A percentile compares a stretch with the other conserved stretches of the same genome.
phyloP scores from a whole-genome alignment of 2,113 vertebrate species.

The Daphoenositta chrysoptera region DNA sequence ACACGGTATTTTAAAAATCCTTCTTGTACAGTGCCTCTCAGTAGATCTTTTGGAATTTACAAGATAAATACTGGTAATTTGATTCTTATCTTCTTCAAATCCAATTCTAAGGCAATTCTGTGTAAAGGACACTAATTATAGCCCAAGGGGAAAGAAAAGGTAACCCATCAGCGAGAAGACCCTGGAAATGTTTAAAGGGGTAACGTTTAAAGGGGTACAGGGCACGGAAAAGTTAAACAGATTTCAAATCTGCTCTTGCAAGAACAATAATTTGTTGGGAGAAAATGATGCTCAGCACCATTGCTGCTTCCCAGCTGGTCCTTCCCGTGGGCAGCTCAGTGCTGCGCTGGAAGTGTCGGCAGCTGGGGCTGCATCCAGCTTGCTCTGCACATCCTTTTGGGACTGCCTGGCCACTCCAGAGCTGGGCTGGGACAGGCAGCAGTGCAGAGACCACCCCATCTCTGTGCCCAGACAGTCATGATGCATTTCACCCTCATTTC shows the following conservation, averaged over 20 bases:
- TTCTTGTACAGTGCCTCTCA: slow-evolving; percentile 61
- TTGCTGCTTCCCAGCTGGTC: not conserved
- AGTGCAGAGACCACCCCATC: not conserved
- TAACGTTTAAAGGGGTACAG: slow-evolving; percentile 59
- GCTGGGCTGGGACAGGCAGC: not conserved
- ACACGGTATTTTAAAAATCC: slow-evolving; percentile 23
- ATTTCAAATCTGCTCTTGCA: slow-evolving; percentile 57
- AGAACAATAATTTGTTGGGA: slow-evolving; percentile 52
- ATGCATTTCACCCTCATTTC: not conserved
- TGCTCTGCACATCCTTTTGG: not conserved
- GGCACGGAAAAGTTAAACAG: slow-evolving; percentile 70
- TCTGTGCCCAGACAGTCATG: not conserved
- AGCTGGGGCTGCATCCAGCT: not conserved
- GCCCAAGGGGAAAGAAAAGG: slow-evolving; percentile 74
- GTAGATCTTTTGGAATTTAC: slow-evolving; percentile 82
- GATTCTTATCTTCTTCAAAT: slow-evolving; percentile 83
- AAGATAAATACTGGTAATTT: slow-evolving; percentile 85
- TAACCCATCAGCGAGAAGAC: slow-evolving; percentile 69
- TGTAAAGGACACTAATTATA: slow-evolving; percentile 82
- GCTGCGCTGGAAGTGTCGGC: fast-evolving
- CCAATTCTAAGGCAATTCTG: slow-evolving; percentile 81
- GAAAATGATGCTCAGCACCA: not conserved
- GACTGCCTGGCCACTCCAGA: not conserved
- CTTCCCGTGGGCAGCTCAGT: not conserved
- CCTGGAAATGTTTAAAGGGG: slow-evolving; percentile 23